Conservation (phyloP, 2,113 vertebrate genomes). For the Capra hircus region DNA sequence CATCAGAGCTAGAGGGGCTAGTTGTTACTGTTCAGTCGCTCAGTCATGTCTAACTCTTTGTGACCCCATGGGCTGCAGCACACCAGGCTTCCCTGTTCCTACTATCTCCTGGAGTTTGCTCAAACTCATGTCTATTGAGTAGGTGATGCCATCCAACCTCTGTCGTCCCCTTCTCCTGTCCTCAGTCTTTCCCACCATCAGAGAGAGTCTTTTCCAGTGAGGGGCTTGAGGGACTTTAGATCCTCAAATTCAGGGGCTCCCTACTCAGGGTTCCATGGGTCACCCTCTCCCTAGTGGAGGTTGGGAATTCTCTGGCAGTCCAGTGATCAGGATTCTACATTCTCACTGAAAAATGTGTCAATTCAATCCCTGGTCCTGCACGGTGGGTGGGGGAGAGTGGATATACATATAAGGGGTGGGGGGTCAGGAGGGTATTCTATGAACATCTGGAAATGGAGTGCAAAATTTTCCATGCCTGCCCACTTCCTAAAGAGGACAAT, state of each 20-base stretch:
- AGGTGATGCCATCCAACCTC: neutral
- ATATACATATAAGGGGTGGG: neutral
- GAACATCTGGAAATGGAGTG: neutral
- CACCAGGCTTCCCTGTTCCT: neutral
- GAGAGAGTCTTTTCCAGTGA: neutral
- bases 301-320: neutral
- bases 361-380: neutral
- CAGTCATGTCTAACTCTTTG: neutral
- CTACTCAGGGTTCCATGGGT: neutral
- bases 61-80: neutral
- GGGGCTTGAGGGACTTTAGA: neutral
- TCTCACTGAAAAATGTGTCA: neutral
- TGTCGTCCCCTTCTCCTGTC: neutral
- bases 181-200: neutral
- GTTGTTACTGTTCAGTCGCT: neutral
- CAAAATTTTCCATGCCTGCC: neutral
- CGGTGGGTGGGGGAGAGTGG: neutral
- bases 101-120: neutral
- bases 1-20: neutral
- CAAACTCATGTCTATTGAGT: neutral
- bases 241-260: neutral
- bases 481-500: neutral
- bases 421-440: neutral
- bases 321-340: neutral
- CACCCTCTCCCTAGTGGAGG: neutral